Percentiles rank a stretch among this genome's conserved stretches.
These are phyloP conservation scores for Heliconius erato DNA, from an alignment of 2,888 invertebrate genomes.

Conservation along the genomic window DNA sequence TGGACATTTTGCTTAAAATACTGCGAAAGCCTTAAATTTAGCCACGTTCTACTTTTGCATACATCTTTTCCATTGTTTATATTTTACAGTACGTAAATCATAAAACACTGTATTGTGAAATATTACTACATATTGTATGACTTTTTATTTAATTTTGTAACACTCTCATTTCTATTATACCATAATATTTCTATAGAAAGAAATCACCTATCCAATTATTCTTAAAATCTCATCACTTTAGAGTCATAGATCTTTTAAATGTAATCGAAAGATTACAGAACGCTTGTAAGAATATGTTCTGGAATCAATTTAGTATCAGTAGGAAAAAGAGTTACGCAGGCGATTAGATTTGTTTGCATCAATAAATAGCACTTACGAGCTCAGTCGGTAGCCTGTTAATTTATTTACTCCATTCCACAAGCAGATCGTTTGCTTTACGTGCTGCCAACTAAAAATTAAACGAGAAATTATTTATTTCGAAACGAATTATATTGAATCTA, in stretches of 20 bases:
- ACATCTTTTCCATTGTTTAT: too few relatives aligned
- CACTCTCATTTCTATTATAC: background rate
- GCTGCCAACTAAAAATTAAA: slow-evolving; percentile 35
- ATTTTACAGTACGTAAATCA: too few relatives aligned
- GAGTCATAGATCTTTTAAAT: background rate
- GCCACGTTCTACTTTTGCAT: too few relatives aligned
- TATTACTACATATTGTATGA: too few relatives aligned
- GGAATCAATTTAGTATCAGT: slow-evolving; percentile 47
- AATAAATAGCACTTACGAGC: slow-evolving; percentile 50
- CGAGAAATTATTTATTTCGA: slow-evolving; percentile 30
- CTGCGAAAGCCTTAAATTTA: too few relatives aligned
- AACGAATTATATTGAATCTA: background rate
- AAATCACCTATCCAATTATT: too few relatives aligned
- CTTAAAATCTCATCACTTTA: too few relatives aligned
- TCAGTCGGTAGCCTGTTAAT: slow-evolving; percentile 49
- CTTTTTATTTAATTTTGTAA: too few relatives aligned
- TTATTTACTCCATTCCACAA: slow-evolving; percentile 49
- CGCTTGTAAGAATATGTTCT: slow-evolving; percentile 29
- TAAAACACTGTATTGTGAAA: too few relatives aligned
- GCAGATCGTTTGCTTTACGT: slow-evolving; percentile 45
- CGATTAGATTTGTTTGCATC: slow-evolving; percentile 53
- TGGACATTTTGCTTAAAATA: too few relatives aligned
- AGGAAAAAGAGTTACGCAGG: slow-evolving; percentile 45
- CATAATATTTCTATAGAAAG: background rate
- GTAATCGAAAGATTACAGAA: slow-evolving; percentile 1